Base-by-base conservation (phyloP, 2,797 vertebrate genomes). In the Pseudopleuronectes americanus region DNA sequence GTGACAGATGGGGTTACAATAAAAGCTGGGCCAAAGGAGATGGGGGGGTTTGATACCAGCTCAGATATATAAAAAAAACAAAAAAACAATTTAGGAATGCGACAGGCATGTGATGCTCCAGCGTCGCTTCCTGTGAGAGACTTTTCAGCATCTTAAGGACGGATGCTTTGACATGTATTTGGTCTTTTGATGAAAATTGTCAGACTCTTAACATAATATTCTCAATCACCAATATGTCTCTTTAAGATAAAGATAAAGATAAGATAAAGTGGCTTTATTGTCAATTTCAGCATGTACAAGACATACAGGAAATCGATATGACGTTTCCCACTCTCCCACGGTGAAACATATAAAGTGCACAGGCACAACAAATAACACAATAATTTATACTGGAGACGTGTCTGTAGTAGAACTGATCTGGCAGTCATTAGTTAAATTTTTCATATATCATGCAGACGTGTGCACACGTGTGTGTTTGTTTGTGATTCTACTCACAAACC, bases 1-100 rank as follows among this genome's bases (percentile, higher is more conserved):
- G 76, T 81, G 67, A 83, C 79, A 81, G 84, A 86, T 80, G 41
- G 57, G 83, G 64, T 81, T 83, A 80, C 74, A 87, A 84, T 81
- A 84, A 92, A 85, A 84, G 73, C 71, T 68, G 49, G 74, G 81
- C 83, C 70, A 65, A 75, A 85, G 66, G 73, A 80, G 69, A 64
- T 79, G 41, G 24, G 38, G 22, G 10, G 58, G 28, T 80, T 83
- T 86, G 81, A 89, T 89, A 84, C 86, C 70, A 71, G 71, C 56
- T 68, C 59, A 82, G 58, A 80, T 71, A 76, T 31, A 51, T 16
- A 58, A 22, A 49, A 51, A 38, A 58, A 22, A 47, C 77, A 68
- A 55, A 41, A 88, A 41, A 87, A 79, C 65, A 75, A 71, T 87
- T 85, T 82, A 45, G 54, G 66, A 69, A 49, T 71, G 66, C 19